Conservation (phyloP, 2,888 invertebrate genomes). For the Aricia artaxerxes region DNA sequence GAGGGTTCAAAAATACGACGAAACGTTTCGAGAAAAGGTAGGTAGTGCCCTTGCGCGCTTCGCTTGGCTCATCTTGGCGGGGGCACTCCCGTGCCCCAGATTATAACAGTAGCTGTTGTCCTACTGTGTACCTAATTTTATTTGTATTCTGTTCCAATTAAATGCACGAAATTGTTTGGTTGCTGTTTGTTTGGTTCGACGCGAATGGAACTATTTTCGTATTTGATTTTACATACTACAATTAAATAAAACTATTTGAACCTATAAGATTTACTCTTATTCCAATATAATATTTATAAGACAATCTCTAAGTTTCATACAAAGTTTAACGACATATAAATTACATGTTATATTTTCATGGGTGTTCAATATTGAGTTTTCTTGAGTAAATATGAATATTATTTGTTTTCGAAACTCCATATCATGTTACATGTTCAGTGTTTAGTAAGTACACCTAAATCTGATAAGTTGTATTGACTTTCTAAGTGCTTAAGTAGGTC, state of each 20-base stretch:
- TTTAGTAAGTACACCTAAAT: background rate
- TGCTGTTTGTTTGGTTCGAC: background rate
- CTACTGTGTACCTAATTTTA: too few relatives aligned
- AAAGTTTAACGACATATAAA: slow-evolving; percentile 12
- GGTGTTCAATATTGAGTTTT: background rate
- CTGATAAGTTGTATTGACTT: background rate
- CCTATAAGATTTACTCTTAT: background rate
- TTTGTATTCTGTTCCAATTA: too few relatives aligned
- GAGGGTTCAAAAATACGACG: too few relatives aligned
- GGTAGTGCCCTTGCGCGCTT: too few relatives aligned
- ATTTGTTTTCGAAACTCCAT: background rate
- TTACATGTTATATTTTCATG: slow-evolving; percentile 8
- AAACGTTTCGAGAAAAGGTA: too few relatives aligned
- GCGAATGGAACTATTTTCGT: background rate
- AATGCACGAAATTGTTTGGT: background rate
- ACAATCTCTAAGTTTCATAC: background rate
- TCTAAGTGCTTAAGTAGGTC: background rate
- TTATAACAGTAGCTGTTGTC: too few relatives aligned
- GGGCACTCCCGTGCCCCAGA: too few relatives aligned
- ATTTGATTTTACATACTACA: background rate
- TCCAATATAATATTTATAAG: background rate
- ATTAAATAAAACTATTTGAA: too few relatives aligned
- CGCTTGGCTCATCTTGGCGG: too few relatives aligned
- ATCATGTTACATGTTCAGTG: background rate
- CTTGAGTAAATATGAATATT: background rate